phyloP scores from a whole-genome alignment of 2,113 vertebrate species.

The Zonotrichia leucophrys region DNA sequence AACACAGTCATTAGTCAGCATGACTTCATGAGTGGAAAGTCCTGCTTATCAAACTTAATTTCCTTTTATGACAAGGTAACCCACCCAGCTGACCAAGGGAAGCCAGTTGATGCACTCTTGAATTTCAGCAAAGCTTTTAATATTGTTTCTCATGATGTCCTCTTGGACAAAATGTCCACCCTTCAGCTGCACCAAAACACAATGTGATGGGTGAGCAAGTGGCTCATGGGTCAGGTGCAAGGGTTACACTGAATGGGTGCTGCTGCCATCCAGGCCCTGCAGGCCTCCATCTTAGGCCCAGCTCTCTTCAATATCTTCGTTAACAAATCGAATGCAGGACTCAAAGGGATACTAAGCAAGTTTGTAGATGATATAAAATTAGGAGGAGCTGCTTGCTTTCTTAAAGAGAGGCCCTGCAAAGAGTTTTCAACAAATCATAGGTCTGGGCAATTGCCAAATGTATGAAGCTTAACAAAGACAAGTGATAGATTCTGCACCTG shows the following conservation, averaged over 20 bases:
- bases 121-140: neutral
- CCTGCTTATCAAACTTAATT: neutral
- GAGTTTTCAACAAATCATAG: neutral
- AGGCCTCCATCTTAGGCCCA: too few species aligned
- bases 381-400: neutral
- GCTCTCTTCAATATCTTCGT: neutral
- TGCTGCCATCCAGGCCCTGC: neutral
- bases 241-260: neutral
- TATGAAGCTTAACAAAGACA: neutral
- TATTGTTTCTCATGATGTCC: neutral
- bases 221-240: fast-evolving
- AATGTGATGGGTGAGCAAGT: neutral
- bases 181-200: neutral
- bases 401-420: neutral
- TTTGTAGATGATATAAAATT: neutral
- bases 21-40: fast-evolving
- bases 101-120: neutral
- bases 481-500: neutral
- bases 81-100: neutral
- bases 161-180: neutral
- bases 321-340: neutral
- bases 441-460: fast-evolving
- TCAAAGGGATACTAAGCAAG: neutral
- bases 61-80: neutral
- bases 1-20: neutral